Conservation (phyloP, 2,888 invertebrate species). For the Bembecia ichneumoniformis region DNA sequence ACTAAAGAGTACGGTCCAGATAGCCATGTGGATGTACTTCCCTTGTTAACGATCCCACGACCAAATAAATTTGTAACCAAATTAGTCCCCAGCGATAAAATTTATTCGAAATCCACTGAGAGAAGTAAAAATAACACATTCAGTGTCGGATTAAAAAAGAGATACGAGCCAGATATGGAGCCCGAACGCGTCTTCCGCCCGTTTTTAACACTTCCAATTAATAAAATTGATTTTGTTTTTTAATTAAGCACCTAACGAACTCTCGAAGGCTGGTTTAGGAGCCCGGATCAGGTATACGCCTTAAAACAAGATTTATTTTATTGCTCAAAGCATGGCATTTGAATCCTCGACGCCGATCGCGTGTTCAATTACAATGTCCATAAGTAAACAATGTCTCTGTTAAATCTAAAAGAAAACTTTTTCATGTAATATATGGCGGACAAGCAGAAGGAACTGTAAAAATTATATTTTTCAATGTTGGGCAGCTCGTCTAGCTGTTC, state of each 20-base stretch:
- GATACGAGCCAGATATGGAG: constrained; percentile 64
- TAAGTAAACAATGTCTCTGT: too few relatives aligned
- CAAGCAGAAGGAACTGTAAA: too few relatives aligned
- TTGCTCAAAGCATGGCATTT: constrained; percentile 58
- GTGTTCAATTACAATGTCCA: constrained; percentile 8
- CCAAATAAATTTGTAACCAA: constrained; percentile 74
- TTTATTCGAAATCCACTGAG: constrained; percentile 70
- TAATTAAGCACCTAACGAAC: constrained; percentile 68
- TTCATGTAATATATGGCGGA: too few relatives aligned
- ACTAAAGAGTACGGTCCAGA: constrained; percentile 64
- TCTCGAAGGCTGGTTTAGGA: constrained; percentile 52
- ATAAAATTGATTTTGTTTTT: constrained; percentile 73
- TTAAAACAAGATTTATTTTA: constrained; percentile 69
- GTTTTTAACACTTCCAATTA: constrained; percentile 73
- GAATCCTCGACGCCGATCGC: constrained; percentile 36
- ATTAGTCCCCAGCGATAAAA: constrained; percentile 71
- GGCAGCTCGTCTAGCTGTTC: too few relatives aligned
- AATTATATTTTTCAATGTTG: too few relatives aligned
- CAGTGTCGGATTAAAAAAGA: constrained; percentile 69
- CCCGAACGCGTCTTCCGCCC: constrained; percentile 64
- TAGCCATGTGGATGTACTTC: constrained; percentile 62
- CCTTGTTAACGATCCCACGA: constrained; percentile 69
- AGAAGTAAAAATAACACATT: constrained; percentile 72
- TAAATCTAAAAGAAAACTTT: not conserved
- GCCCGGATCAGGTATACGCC: constrained; percentile 57